Base-by-base conservation (phyloP, 2,888 invertebrate genomes). In the Drosophila helvetica region DNA sequence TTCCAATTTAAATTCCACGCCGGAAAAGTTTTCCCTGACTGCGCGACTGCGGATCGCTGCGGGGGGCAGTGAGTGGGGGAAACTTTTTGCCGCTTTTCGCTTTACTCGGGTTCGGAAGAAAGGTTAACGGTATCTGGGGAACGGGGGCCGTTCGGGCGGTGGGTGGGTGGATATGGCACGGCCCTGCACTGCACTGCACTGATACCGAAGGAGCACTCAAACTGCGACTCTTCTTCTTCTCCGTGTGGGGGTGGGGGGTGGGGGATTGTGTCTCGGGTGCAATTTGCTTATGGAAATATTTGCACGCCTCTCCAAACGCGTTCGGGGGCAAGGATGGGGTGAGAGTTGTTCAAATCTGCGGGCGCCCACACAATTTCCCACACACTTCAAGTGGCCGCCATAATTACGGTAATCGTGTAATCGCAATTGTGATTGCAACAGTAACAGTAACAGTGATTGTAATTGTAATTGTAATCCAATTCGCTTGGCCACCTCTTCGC, bases 1-100 rank as follows among this genome's bases (percentile, higher is more conserved):
- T 86, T 86, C 85, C 88, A 88, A 86, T 88, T 86, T 86, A 86
- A 86, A 88, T 86, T 86, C 88, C 81, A 79, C 75, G 80, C 86
- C 72, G 54, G 75, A 82, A 84, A 87, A 86, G 78, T 86, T 86
- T 86, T 78, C 68, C 86, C 72, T 79, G 76, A 77, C 80, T 78
- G 71, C 75, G 71, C 74, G 67, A 73, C 65, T 61, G 38, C 54
- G 70, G 53, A 9, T 38, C n/a, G 9, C 33, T 63, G 57, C 58
- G 60, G 27, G 55, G 74, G n/a, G n/a, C 8, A 8, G 7, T 45
- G 15, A 27, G 51, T 22, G 50, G 19, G 19, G 30, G 47, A 25
- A 60, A 69, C 73, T 56, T 64, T 71, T 72, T 65, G 64, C 73
- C 73, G 73, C 73, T 72, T 73, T 65, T 72, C 76, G 74, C 67